Percentiles rank a stretch among this genome's conserved stretches.
phyloP scores from a whole-genome alignment of 2,888 invertebrate species.

The Leptopilina myrica region DNA sequence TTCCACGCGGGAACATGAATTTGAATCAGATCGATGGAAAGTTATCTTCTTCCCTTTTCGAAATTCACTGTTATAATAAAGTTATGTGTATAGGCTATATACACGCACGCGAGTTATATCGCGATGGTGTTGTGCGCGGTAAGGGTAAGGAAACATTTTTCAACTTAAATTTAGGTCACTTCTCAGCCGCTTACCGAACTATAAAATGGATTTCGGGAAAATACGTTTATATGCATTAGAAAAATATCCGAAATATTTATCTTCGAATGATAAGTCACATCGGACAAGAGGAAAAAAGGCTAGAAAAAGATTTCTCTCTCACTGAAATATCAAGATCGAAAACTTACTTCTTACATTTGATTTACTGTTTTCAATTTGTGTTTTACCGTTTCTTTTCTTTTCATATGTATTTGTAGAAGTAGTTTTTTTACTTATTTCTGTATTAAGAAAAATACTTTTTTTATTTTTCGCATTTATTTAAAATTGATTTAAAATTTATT shows the following conservation, averaged over 20 bases:
- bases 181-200: conserved; percentile 25
- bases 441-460: too few species aligned
- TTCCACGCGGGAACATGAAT: conserved; percentile 55
- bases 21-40: conserved; percentile 59
- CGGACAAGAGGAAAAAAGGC: background rate
- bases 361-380: background rate
- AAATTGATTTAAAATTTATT: too few species aligned
- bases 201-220: conserved; percentile 38
- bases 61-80: conserved; percentile 49
- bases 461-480: too few species aligned
- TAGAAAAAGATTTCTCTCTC: background rate
- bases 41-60: conserved; percentile 59
- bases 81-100: conserved; percentile 26
- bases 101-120: conserved; percentile 18
- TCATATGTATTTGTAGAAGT: too few species aligned
- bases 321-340: background rate
- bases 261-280: conserved; percentile 12
- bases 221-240: conserved; percentile 29
- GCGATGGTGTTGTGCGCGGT: background rate
- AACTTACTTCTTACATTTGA: background rate
- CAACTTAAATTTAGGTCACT: conserved; percentile 36
- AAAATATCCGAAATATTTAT: conserved; percentile 30
- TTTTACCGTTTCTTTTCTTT: too few species aligned
- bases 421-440: too few species aligned
- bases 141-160: conserved; percentile 16